Conservation (phyloP, 2,797 vertebrate genomes). For the Harpagifer antarcticus region DNA sequence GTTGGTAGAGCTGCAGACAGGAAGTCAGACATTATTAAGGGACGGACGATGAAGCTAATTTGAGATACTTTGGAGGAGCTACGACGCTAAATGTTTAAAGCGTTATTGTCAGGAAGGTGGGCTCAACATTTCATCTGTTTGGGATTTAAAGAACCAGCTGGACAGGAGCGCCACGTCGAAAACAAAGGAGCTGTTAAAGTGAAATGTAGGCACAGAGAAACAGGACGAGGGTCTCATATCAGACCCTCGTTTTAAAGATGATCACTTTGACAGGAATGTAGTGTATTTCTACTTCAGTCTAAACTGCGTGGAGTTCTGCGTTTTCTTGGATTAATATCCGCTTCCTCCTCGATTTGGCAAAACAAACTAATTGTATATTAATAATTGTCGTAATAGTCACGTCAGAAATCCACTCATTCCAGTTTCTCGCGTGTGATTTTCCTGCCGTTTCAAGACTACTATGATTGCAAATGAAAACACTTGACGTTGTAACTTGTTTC, state of each 20-base stretch:
- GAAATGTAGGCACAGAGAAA: neutral
- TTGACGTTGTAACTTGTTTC: neutral
- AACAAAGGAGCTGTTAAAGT: neutral
- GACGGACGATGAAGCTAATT: neutral
- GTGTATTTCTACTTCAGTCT: neutral
- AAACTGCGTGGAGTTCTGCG: no score
- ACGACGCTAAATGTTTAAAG: neutral
- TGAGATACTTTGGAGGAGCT: neutral
- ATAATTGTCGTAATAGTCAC: no score
- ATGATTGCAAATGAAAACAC: neutral
- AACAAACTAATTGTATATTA: no score
- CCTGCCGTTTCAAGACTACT: neutral
- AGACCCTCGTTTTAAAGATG: neutral
- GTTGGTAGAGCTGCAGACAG: neutral
- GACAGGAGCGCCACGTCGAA: neutral
- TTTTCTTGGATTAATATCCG: no score
- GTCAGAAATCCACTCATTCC: no score
- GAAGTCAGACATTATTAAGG: neutral
- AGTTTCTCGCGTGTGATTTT: no score
- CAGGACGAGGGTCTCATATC: neutral
- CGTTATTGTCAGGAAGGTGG: neutral
- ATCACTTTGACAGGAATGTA: conserved; percentile 9
- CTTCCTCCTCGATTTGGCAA: no score
- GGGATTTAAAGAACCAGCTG: neutral
- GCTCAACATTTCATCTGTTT: conserved; percentile 14